A percentile compares a stretch with the other conserved stretches of the same genome.
phyloP scores from a whole-genome alignment of 2,888 invertebrate species.

The Ceraclea dissimilis region DNA sequence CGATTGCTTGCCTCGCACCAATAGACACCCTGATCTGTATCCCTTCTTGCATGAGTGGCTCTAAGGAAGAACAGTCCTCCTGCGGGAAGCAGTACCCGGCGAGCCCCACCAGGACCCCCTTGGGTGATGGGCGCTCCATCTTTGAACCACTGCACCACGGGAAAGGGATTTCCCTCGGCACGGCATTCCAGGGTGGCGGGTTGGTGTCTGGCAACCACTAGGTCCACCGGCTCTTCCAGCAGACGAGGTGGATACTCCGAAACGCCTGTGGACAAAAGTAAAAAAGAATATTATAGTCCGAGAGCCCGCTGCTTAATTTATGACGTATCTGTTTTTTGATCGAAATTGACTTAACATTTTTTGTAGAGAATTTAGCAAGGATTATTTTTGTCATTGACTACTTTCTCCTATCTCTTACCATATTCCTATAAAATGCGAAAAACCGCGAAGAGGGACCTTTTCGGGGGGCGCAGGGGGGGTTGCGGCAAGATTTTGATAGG shows the following conservation, averaged over 20 bases:
- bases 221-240: constrained; percentile 84
- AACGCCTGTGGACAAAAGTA: constrained; percentile 12
- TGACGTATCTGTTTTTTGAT: too few species aligned
- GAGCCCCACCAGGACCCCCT: constrained; percentile 37
- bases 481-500: too few species aligned
- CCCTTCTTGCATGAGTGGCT: constrained; percentile 70
- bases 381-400: too few species aligned
- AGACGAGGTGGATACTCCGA: constrained; percentile 60
- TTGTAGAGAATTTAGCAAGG: too few species aligned
- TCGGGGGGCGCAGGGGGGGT: too few species aligned
- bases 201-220: constrained; percentile 81
- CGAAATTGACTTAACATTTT: too few species aligned
- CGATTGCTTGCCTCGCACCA: constrained; percentile 84
- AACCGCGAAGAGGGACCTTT: too few species aligned
- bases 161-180: constrained; percentile 74
- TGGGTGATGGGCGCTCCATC: constrained; percentile 37
- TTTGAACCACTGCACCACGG: constrained; percentile 78
- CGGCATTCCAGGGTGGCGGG: constrained; percentile 89
- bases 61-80: constrained; percentile 82
- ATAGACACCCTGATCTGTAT: constrained; percentile 81
- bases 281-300: too few species aligned
- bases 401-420: too few species aligned
- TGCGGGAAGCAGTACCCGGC: constrained; percentile 70
- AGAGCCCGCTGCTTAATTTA: too few species aligned
- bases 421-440: too few species aligned